Percentiles rank a stretch among this genome's conserved stretches.
These are phyloP conservation scores for Heptranchias perlo DNA, from an alignment of 2,113 vertebrate genomes.

Conservation along the genomic window DNA sequence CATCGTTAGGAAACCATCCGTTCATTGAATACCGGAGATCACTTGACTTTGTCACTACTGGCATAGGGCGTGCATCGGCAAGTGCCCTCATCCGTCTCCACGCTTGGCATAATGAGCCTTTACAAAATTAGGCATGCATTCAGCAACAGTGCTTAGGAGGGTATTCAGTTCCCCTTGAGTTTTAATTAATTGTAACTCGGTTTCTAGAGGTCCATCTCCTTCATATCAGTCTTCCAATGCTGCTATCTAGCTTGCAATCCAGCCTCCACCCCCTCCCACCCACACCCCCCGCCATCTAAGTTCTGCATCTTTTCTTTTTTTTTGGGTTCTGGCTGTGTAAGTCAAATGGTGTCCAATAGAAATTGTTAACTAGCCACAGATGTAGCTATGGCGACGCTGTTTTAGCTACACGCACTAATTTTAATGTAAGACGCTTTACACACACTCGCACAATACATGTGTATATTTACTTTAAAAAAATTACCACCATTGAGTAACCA, in stretches of 20 bases:
- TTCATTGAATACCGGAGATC: background rate
- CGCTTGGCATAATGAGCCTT: background rate
- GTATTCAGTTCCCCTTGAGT: background rate
- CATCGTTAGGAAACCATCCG: background rate
- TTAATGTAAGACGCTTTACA: background rate
- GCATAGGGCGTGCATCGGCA: background rate
- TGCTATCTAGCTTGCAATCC: background rate
- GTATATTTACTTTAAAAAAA: background rate
- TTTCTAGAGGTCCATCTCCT: background rate
- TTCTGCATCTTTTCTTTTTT: background rate
- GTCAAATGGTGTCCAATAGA: background rate
- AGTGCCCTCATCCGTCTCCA: background rate
- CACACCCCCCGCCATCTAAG: background rate
- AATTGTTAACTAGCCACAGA: background rate
- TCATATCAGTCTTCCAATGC: background rate
- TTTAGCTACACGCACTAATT: background rate
- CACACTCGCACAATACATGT: background rate
- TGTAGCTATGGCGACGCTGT: background rate
- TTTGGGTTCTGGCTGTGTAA: background rate
- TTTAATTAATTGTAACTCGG: constrained; percentile 7
- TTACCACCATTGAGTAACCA: background rate
- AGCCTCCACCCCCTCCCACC: no score
- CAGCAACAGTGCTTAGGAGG: background rate
- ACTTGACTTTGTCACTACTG: background rate
- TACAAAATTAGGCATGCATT: no score